Conservation (phyloP, 2,113 vertebrate genomes). For the Poeciliopsis prolifica region DNA sequence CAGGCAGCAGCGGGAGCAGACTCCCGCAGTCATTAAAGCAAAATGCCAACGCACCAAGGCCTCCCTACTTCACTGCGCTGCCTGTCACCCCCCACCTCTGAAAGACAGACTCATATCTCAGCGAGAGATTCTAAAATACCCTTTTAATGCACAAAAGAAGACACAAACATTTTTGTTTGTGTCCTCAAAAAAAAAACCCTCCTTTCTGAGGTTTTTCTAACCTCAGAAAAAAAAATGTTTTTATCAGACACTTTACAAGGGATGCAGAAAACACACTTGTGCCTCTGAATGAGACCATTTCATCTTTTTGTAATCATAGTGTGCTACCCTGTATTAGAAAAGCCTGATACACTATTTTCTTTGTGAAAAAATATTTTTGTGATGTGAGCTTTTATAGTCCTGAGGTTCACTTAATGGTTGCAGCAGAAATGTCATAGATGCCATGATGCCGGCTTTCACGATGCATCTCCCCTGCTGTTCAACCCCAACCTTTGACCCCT, state of each 20-base stretch:
- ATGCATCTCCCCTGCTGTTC: conserved; percentile 20
- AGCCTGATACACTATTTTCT: conserved; percentile 21
- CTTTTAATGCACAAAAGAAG: conserved; percentile 42
- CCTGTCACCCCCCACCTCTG: conserved; percentile 43
- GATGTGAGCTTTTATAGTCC: background rate
- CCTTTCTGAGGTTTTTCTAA: no score
- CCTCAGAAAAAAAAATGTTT: conserved; percentile 8
- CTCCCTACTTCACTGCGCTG: conserved; percentile 52
- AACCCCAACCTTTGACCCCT: conserved; percentile 19
- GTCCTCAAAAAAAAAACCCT: background rate
- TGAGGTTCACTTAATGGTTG: conserved; percentile 25
- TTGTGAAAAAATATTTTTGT: conserved; percentile 29
- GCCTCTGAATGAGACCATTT: conserved; percentile 11
- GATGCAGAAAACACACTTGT: conserved; percentile 8
- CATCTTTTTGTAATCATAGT: background rate
- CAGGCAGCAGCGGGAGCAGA: conserved; percentile 77
- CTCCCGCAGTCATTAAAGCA: conserved; percentile 79
- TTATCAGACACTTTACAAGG: conserved; percentile 20
- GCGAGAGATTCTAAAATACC: conserved; percentile 52
- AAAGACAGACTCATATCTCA: conserved; percentile 55
- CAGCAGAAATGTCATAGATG: conserved; percentile 25
- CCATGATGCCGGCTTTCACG: conserved; percentile 16
- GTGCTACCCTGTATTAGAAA: background rate
- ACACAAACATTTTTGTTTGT: conserved; percentile 9
- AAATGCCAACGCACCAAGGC: conserved; percentile 73